phyloP scores from a whole-genome alignment of 2,113 vertebrate species.

The human (Homo sapiens) region DNA sequence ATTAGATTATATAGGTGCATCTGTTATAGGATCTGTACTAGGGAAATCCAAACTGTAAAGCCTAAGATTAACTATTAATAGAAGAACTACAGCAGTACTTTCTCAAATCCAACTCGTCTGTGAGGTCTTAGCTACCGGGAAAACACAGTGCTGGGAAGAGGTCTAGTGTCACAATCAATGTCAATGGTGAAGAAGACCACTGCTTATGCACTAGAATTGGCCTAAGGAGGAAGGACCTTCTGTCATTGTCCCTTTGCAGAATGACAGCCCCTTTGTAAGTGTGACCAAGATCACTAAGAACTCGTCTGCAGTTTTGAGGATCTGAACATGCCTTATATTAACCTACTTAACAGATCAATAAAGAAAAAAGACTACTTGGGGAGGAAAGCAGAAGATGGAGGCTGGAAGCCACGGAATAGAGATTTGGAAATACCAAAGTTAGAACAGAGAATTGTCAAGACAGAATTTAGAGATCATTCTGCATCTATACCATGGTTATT shows the following conservation, averaged over 20 bases:
- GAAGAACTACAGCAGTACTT: background rate
- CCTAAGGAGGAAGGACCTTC: background rate
- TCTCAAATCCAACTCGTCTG: background rate
- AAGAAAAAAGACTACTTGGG: background rate
- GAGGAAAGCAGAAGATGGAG: background rate
- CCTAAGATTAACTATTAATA: background rate
- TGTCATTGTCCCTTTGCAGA: background rate
- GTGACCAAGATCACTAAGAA: background rate
- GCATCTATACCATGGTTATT: background rate
- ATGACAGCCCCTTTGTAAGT: background rate
- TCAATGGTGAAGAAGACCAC: background rate
- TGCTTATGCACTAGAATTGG: background rate
- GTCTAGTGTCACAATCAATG: background rate
- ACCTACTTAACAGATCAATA: conserved; percentile 35
- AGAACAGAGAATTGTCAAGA: background rate
- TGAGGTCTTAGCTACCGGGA: background rate
- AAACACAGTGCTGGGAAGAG: background rate
- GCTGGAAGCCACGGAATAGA: background rate
- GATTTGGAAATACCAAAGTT: background rate
- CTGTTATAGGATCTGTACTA: background rate
- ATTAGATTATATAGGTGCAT: background rate
- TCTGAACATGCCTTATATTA: background rate
- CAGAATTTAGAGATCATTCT: background rate
- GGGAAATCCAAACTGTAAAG: background rate
- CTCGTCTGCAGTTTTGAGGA: background rate